Percentiles rank a stretch among this genome's conserved stretches.
phyloP scores from a whole-genome alignment of 2,797 vertebrate genomes.

The Microtus agrestis region DNA sequence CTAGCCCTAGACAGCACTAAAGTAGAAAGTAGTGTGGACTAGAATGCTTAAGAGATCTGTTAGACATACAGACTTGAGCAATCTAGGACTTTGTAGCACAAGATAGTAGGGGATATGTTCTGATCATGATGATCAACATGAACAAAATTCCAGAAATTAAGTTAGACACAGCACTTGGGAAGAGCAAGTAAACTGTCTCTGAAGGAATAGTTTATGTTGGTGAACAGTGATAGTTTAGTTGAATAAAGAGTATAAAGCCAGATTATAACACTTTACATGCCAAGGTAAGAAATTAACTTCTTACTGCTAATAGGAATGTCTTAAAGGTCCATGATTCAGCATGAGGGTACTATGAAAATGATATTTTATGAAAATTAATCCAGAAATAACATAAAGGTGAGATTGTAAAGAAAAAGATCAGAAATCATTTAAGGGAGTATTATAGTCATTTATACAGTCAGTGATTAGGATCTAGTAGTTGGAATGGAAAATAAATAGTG shows the following conservation, averaged over 20 bases:
- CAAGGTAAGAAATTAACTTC: conserved; percentile 35
- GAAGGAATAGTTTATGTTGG: conserved; percentile 24
- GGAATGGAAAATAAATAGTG: conserved; percentile 43
- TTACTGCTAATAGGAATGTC: conserved; percentile 16
- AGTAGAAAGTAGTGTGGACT: conserved; percentile 6
- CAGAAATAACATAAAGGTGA: conserved; percentile 30
- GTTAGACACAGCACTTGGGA: conserved; percentile 2
- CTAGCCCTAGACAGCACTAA: conserved; percentile 17
- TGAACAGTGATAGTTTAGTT: conserved; percentile 48
- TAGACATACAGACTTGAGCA: conserved; percentile 22
- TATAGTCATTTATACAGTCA: conserved; percentile 25
- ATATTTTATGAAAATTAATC: conserved; percentile 65
- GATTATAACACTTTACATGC: conserved; percentile 54
- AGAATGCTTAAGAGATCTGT: conserved; percentile 28
- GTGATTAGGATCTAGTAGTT: conserved; percentile 39
- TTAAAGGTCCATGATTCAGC: conserved; percentile 32
- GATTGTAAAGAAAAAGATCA: conserved; percentile 55
- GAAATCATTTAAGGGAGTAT: conserved; percentile 40
- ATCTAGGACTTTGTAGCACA: conserved; percentile 45
- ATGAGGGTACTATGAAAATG: conserved; percentile 33
- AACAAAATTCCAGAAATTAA: conserved; percentile 20
- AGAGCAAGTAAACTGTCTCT: background rate
- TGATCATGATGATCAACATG: background rate
- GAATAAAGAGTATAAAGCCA: conserved; percentile 7
- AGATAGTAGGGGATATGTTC: background rate